Base-by-base conservation (phyloP, 2,888 invertebrate genomes). In the Stramonita haemastoma region DNA sequence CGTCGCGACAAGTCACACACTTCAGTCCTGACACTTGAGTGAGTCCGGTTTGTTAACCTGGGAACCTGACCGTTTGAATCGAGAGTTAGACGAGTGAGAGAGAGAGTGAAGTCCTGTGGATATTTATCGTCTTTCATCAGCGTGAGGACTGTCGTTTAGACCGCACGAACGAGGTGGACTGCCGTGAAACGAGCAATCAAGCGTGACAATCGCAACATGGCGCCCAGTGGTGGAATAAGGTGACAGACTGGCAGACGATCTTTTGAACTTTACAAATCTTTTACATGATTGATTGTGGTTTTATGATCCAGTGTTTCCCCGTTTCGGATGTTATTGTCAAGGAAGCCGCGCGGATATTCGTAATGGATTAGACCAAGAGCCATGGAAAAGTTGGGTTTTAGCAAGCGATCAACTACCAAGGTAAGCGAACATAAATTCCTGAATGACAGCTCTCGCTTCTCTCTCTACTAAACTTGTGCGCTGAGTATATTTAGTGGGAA, bases 131-230 rank as follows among this genome's bases (percentile, higher is more conserved):
- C 66, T 11, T 8, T 32, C n/a, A 32, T 86, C 57, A 66, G 36
- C 36, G 46, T 83, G 36, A 19, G 32, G 22, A 46, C 34, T 73
- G 73, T 26, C 73, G 70, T 46, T 36, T 36, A 46, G 57, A 46
- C 32, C 73, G 11, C 22, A 5, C 13, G 22, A 57, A 66, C 73
- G 73, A 57, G 70, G 22, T 87, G 26, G 73, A 29, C 57, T 73
- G 81, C 60, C 46, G 87, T 81, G 32, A 81, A 56, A 29, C 46
- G 60, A 19, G 57, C 87, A 56, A n/a, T 73, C 36, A 57, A 81
- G 87, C 87, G 87, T 87, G 87, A 87, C 22, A n/a, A 29, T n/a
- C 79, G 81, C 29, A 87, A 87, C 87, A 87, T 87, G 87, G 87
- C 87, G 87, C 87, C 87, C 77, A 87, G 87, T 60, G 46, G 87